Evolutionary conservation across 2,113 vertebrate genomes (phyloP).

Genomic region (Leucoraja erinaceus): DNA sequence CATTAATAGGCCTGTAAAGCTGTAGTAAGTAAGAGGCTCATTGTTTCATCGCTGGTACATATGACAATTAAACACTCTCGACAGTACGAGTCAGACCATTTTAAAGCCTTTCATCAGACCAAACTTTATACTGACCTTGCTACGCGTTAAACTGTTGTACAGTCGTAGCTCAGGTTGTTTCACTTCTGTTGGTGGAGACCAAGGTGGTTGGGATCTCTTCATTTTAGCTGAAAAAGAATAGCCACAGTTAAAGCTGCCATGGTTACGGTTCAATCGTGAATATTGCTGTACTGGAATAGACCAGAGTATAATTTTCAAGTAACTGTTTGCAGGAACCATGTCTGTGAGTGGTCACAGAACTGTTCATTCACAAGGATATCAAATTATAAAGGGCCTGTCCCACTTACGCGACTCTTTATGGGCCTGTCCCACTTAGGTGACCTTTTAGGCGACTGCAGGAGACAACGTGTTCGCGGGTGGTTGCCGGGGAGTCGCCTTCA

Average conservation of each 20-base stretch:
- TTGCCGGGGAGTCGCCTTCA: no score
- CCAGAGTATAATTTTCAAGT: background rate
- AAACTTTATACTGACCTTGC: conserved; percentile 61
- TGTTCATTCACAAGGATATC: background rate
- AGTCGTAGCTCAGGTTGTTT: conserved; percentile 69
- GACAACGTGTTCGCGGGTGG: no score
- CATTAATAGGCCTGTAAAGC: no score
- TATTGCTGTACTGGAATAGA: background rate
- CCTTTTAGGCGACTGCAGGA: no score
- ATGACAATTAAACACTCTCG: no score
- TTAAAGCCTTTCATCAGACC: background rate
- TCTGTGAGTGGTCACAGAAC: background rate
- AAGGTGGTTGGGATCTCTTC: conserved; percentile 71
- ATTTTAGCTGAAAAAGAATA: conserved; percentile 62
- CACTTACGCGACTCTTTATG: no score
- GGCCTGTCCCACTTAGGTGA: no score
- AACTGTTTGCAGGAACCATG: background rate
- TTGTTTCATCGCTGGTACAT: no score
- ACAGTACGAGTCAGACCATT: background rate
- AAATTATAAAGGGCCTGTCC: background rate
- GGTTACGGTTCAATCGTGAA: background rate
- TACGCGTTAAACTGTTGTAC: conserved; percentile 92
- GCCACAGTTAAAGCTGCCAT: background rate
- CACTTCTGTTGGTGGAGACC: conserved; percentile 71
- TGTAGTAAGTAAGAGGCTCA: no score